Conservation (phyloP, 1,140 invertebrate species). For the Trichonephila clavata region DNA sequence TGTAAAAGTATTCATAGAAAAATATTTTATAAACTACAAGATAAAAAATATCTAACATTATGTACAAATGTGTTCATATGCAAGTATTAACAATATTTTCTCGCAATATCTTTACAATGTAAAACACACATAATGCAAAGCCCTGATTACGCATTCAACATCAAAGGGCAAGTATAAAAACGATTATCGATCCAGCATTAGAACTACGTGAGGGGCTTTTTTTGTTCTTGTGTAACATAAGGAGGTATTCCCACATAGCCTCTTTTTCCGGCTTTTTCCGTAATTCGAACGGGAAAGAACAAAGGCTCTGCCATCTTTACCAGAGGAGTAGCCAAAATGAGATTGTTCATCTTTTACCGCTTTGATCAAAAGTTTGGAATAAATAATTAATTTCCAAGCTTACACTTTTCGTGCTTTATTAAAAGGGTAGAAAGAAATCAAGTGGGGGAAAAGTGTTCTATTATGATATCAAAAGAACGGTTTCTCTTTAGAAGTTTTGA, state of each 20-base stretch:
- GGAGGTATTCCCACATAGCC: not conserved
- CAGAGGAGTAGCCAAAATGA: not conserved
- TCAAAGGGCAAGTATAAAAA: slow-evolving; percentile 2
- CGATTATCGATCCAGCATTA: not conserved
- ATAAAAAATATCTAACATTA: too few relatives aligned
- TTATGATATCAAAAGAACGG: slow-evolving; percentile 1
- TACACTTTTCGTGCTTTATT: slow-evolving; percentile 4
- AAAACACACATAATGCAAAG: not conserved
- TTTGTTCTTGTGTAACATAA: not conserved
- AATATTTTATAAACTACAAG: too few relatives aligned
- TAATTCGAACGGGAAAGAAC: slow-evolving; percentile 5
- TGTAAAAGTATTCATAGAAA: too few relatives aligned
- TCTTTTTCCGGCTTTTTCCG: slow-evolving; percentile 9
- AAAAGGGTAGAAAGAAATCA: not conserved
- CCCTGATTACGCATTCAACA: not conserved
- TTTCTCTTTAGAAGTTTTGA: not conserved
- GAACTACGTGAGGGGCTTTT: not conserved
- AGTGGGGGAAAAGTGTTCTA: not conserved
- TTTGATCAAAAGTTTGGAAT: slow-evolving; percentile 10
- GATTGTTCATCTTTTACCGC: not conserved
- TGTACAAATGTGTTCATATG: too few relatives aligned
- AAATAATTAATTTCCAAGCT: not conserved
- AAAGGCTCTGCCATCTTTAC: not conserved
- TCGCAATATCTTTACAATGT: too few relatives aligned
- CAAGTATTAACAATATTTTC: too few relatives aligned